Evolutionary conservation across 2,797 vertebrate genomes (phyloP), one percentile per base, ranked within the genome.

Genomic region (Mus minutoides): DNA sequence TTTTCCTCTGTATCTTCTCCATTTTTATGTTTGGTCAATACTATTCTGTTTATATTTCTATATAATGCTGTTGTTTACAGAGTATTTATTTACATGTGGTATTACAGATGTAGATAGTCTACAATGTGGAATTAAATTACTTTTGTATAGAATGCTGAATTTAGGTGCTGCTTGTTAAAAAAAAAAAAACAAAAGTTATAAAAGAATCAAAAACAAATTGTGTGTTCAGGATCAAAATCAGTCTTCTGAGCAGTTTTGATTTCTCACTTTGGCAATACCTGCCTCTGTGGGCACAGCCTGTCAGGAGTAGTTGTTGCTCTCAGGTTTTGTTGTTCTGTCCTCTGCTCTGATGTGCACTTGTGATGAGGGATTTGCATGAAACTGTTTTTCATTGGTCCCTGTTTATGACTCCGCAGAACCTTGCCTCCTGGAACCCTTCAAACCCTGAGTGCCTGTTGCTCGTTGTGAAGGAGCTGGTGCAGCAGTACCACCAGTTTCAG

Each of bases 401-500:
- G 13, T 85, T 87, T 87, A n/a, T 97, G 96, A 83, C 78, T 98
- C 60, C 85, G 69, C 98, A 99, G 99, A 99, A 99, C 98, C 98
- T 99, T 96, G 98, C 99, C 96, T 99, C 99, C 96, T 99, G 99
- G 99, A 99, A 99, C 95, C 98, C 99, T 52, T 99, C 98, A 67
- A 98, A 99, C 91, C 99, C 99, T 0, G 99, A 99, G 97, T 99
- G 99, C 97, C 99, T 99, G 92, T 98, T 99, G 90, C 99, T 99
- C 98, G 99, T 99, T 98, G 99, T 99, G 97, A 99, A 99, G 98
- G 99, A 99, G 97, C 99, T 99, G 9, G 99, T 99, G 94, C 99
- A 99, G 97, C 99, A 99, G 96, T 99, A 99, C 98, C 99, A 99
- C 97, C 99, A 99, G 62, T 99, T 99, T 98, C 99, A 99, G 95